Evolutionary conservation across 2,888 invertebrate genomes (phyloP).

Genomic region (Rhogogaster chlorosoma): DNA sequence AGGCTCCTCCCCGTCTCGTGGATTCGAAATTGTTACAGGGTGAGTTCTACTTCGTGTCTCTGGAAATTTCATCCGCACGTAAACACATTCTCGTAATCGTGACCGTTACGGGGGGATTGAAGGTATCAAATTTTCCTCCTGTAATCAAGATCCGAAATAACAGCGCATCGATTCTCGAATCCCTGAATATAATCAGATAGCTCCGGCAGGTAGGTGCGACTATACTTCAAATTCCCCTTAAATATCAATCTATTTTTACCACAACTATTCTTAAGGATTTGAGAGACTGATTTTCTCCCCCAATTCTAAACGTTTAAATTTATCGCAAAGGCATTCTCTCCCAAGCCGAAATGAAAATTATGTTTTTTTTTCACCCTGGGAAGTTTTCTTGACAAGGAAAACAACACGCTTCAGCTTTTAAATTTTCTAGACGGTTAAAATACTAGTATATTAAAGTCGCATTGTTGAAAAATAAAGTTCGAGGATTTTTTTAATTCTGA

Average conservation of each 20-base stretch:
- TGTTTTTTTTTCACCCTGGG: too few relatives aligned
- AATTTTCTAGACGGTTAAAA: not conserved
- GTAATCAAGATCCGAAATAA: conserved; percentile 28
- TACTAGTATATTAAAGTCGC: not conserved
- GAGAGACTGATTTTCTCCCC: not conserved
- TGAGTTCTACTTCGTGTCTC: conserved; percentile 27
- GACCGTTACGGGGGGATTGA: conserved; percentile 54
- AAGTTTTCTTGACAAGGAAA: not conserved
- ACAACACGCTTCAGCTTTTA: not conserved
- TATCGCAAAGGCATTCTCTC: not conserved
- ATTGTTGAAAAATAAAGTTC: not conserved
- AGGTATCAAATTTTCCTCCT: conserved; percentile 58
- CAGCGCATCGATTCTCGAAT: conserved; percentile 39
- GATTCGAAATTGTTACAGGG: conserved; percentile 30
- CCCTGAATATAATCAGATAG: conserved; percentile 53
- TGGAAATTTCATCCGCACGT: conserved; percentile 56
- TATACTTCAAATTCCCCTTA: conserved; percentile 1
- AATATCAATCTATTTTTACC: not conserved
- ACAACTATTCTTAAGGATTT: not conserved
- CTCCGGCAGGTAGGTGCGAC: conserved; percentile 50
- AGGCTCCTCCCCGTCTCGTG: not conserved
- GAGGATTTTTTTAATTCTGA: not conserved
- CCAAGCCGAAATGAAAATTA: not conserved
- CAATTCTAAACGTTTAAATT: not conserved
- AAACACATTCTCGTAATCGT: conserved; percentile 47